Conservation (phyloP, 2,113 vertebrate species). For the Zootoca vivipara region DNA sequence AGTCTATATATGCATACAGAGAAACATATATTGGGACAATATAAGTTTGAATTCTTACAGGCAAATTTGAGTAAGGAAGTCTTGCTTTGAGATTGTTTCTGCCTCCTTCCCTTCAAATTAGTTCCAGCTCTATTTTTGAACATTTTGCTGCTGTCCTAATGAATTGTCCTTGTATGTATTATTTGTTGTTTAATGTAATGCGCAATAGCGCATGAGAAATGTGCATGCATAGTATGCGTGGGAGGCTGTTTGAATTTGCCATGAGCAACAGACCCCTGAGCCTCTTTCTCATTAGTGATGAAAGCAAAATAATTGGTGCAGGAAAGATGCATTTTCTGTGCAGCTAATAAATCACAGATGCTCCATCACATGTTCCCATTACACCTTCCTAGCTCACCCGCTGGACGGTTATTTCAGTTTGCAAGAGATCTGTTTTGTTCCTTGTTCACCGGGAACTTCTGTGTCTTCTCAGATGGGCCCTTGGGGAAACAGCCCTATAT, state of each 20-base stretch:
- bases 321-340: constrained; percentile 29
- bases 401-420: background rate
- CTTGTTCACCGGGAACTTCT: background rate
- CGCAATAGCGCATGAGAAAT: constrained; percentile 35
- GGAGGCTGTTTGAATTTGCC: constrained; percentile 34
- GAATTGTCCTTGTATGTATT: constrained; percentile 29
- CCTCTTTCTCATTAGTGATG: constrained; percentile 40
- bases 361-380: background rate
- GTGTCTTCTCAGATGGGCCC: background rate
- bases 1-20: background rate
- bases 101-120: background rate
- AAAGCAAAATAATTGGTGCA: constrained; percentile 37
- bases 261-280: constrained; percentile 5
- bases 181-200: constrained; percentile 42
- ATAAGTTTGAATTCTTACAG: background rate
- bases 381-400: background rate
- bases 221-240: constrained; percentile 30
- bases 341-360: constrained; percentile 36
- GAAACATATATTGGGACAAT: background rate
- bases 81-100: background rate
- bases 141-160: constrained; percentile 22
- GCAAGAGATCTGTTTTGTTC: background rate
- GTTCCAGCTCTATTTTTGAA: constrained; percentile 18
- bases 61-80: background rate
- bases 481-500: background rate